Base-by-base conservation (phyloP, 30 jellyfish, hydroid and myxozoan genomes). In the Aurelia aurita region DNA sequence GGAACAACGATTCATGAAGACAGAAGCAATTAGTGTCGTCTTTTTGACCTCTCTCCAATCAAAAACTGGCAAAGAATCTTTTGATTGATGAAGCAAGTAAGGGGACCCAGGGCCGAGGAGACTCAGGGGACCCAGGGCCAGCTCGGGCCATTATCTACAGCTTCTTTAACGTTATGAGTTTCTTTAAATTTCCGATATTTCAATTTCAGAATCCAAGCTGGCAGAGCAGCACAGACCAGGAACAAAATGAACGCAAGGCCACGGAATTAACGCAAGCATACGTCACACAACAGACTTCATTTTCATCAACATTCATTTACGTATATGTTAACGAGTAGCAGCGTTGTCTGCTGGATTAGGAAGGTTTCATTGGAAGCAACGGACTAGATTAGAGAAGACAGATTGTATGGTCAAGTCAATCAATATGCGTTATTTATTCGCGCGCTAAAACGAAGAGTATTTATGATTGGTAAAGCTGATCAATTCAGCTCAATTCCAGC, bases 161-260 rank as follows among this genome's bases (percentile, higher is more conserved):
- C n/a, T n/a, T n/a, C n/a, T n/a, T n/a, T n/a, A n/a, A n/a, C n/a
- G n/a, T n/a, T 34, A 3, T 34, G 10, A 3, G 46, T 34, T 34
- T 39, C 12, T 15, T 39, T 39, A 39, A 14, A 39, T 39, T 39
- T 39, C 51, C 51, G 2, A 39, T 31, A 39, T 39, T 39, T 39
- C 51, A 4, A 59, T 61, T 72, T 15, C 80, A 86, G 95, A 72
- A 86, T 86, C 28, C 89, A 86, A 55, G 95, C 95, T 64, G 89
- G 95, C 22, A 51, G 95, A 31, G 74, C 82, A 25, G 91, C 85
- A 55, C 95, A 75, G 39, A 53, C 59, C 54, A 29, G 95, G 67
- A 65, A 69, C 89, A 79, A 89, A 61, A 66, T 75, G 85, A 64
- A 85, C 80, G 18, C 83, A 68, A 67, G 91, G 45, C 91, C 91